Evolutionary conservation across 2,888 invertebrate species (phyloP).

Genomic region (Selenia dentaria): DNA sequence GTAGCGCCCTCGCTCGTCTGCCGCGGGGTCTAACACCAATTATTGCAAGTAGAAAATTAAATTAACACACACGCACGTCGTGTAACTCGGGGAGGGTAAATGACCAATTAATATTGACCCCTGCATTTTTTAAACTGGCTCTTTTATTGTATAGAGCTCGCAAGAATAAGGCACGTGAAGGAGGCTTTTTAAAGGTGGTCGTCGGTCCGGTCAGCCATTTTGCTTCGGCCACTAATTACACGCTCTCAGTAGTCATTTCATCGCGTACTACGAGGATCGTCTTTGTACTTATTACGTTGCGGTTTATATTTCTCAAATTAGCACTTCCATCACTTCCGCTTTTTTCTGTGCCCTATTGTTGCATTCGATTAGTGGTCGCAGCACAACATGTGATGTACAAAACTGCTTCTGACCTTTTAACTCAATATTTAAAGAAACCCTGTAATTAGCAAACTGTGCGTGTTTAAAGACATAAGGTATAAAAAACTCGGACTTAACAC

Average conservation of each 20-base stretch:
- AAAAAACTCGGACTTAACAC: constrained; percentile 39
- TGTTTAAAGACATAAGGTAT: constrained; percentile 33
- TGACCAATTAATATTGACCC: constrained; percentile 52
- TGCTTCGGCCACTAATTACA: constrained; percentile 76
- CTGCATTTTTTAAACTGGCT: constrained; percentile 32
- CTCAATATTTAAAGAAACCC: constrained; percentile 17
- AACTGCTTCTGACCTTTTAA: constrained; percentile 26
- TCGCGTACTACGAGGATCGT: constrained; percentile 66
- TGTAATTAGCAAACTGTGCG: constrained; percentile 20
- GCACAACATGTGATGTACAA: constrained; percentile 41
- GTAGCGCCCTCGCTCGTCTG: constrained; percentile 50
- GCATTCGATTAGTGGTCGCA: constrained; percentile 55
- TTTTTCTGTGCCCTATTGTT: constrained; percentile 64
- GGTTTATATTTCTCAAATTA: constrained; percentile 83
- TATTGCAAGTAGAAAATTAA: constrained; percentile 80
- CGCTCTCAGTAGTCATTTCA: constrained; percentile 73
- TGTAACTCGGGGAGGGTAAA: constrained; percentile 60
- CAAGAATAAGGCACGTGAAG: constrained; percentile 14
- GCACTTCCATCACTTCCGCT: constrained; percentile 77
- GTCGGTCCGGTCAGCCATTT: constrained; percentile 71
- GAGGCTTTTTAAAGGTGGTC: constrained; percentile 41
- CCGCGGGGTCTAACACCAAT: constrained; percentile 63
- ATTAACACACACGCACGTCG: constrained; percentile 80
- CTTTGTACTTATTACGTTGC: constrained; percentile 72
- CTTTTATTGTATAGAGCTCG: constrained; percentile 21